Base-by-base conservation (phyloP, 2,888 invertebrate species). In the Eretmocerus hayati region DNA sequence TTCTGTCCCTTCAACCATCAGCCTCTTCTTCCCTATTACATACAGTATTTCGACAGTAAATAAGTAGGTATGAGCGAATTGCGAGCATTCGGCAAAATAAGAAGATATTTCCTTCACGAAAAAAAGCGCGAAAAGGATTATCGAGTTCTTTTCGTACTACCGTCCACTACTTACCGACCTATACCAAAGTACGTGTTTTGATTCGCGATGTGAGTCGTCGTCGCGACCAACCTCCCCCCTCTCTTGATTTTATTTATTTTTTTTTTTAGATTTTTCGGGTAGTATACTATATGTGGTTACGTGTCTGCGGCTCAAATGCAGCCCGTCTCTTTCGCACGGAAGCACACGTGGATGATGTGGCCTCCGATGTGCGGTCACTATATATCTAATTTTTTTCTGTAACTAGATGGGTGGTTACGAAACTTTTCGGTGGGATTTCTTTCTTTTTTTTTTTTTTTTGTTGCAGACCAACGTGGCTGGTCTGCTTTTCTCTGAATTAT, bases 131-230 rank as follows among this genome's bases (percentile, higher is more conserved):
- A 41, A 37, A 51, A 41, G 49, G 49, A 53, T 53, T 53, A 53
- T 53, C 53, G 46, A 53, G 49, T 53, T 53, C 49, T 47, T 53
- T 47, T 49, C 47, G 46, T n/a, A n/a, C n/a, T n/a, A n/a, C 47
- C 42, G 47, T 41, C 45, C 45, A 45, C 45, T 53, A 50, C n/a
- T n/a, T n/a, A n/a, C n/a, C n/a, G n/a, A n/a, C n/a, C n/a, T n/a
- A n/a, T n/a, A n/a, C n/a, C n/a, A n/a, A n/a, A n/a, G n/a, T n/a
- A n/a, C 53, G 50, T 53, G 53, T 53, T 53, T 53, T 50, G 50
- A 53, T 53, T 53, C 53, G 50, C 46, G 49, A 50, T 53, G 53
- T 41, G 41, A 23, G 19, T 3, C 5, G n/a, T 11, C 18, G 20
- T 16, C 20, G 35, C 32, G n/a, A n/a, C 44, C 36, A 8, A 9